Percentiles rank a stretch among this genome's conserved stretches.
These are phyloP conservation scores for Erebia epiphron DNA, from an alignment of 2,888 invertebrate species.

Conservation along the genomic window DNA sequence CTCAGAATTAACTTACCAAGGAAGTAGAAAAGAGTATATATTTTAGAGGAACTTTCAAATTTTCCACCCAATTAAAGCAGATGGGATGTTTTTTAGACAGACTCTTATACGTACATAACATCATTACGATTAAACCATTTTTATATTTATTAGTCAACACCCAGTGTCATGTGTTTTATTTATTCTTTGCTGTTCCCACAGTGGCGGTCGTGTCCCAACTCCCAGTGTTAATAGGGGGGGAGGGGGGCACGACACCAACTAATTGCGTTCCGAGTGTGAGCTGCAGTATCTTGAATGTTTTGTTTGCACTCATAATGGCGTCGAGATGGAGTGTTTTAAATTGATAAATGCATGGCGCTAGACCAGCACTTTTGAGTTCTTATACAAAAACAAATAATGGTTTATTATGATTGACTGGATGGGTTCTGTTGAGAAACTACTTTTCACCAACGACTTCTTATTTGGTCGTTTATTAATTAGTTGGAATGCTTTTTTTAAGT, in stretches of 20 bases:
- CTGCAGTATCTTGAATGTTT: constrained; percentile 20
- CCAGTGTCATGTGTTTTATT: neutral
- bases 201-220: constrained; percentile 25
- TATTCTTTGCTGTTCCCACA: constrained; percentile 32
- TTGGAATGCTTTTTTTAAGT: too few species aligned
- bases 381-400: constrained; percentile 1
- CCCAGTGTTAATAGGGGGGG: constrained; percentile 30
- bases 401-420: constrained; percentile 9
- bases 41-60: too few species aligned
- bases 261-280: constrained; percentile 33
- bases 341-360: constrained; percentile 16
- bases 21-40: too few species aligned
- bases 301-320: constrained; percentile 39
- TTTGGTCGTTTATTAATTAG: neutral
- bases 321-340: constrained; percentile 23
- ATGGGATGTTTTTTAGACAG: too few species aligned
- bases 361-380: constrained; percentile 12
- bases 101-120: too few species aligned
- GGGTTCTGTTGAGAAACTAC: neutral
- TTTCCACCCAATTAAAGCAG: too few species aligned
- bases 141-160: neutral
- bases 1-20: too few species aligned
- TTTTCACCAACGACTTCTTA: neutral
- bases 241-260: constrained; percentile 30
- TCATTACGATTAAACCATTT: too few species aligned